phyloP scores from a whole-genome alignment of 53 echinoderm and acorn worm species.

The Zoroaster sp. region DNA sequence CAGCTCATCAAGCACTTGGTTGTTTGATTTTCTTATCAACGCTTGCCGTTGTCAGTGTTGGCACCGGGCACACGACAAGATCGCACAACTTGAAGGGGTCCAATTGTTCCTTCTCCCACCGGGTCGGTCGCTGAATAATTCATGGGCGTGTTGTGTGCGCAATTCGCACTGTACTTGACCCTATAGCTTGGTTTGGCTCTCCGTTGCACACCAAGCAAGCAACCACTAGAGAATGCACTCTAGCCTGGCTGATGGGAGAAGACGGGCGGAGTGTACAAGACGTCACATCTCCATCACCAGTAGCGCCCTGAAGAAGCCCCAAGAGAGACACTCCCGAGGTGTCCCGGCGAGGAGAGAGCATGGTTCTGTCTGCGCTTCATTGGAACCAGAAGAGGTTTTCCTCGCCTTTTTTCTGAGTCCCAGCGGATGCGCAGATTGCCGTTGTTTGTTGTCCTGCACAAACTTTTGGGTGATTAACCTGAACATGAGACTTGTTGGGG shows the following conservation, averaged over 20 bases:
- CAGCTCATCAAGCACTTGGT: slow-evolving; percentile 24
- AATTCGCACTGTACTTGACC: slow-evolving; percentile 52
- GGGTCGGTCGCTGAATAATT: slow-evolving; percentile 38
- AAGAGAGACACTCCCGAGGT: slow-evolving; percentile 43
- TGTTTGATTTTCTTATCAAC: slow-evolving; percentile 40
- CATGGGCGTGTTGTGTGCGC: slow-evolving; percentile 40
- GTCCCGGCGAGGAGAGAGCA: slow-evolving; percentile 45
- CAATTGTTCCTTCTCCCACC: neutral
- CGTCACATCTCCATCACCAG: slow-evolving; percentile 42
- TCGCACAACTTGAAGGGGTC: slow-evolving; percentile 13
- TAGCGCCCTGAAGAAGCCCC: slow-evolving; percentile 47
- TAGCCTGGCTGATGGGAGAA: slow-evolving; percentile 54
- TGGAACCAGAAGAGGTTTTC: slow-evolving; percentile 62
- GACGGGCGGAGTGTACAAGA: slow-evolving; percentile 52
- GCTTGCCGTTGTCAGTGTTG: neutral
- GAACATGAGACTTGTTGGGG: neutral
- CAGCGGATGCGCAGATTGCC: slow-evolving; percentile 35
- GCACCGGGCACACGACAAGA: neutral
- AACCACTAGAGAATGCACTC: slow-evolving; percentile 56
- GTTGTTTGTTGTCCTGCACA: slow-evolving; percentile 59
- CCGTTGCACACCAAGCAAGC: slow-evolving; percentile 38
- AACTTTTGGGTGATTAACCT: slow-evolving; percentile 70
- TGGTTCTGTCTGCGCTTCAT: slow-evolving; percentile 49
- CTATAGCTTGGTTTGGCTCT: slow-evolving; percentile 23
- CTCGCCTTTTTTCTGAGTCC: slow-evolving; percentile 30